Evolutionary conservation across 1,140 invertebrate species (phyloP).

Genomic region (Psilanteris sp.): DNA sequence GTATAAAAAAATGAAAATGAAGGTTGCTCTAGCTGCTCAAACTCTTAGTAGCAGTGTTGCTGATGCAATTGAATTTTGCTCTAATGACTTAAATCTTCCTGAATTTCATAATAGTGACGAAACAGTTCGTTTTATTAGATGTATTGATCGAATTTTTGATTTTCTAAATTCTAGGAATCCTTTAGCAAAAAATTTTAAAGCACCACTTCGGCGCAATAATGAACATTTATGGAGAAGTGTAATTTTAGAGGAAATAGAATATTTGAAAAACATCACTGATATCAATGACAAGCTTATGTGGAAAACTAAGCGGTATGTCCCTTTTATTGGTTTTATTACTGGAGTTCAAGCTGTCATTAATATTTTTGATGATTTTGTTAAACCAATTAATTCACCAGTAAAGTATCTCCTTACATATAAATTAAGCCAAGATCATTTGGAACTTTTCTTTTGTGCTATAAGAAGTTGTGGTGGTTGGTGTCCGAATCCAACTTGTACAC

Average conservation of each 20-base stretch:
- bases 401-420: constrained; percentile 56
- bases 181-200: constrained; percentile 30
- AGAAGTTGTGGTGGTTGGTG: constrained; percentile 55
- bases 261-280: constrained; percentile 22
- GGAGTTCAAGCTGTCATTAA: constrained; percentile 15
- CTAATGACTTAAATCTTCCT: constrained; percentile 4
- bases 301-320: constrained; percentile 8
- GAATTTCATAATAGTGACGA: constrained; percentile 27
- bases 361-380: constrained; percentile 48
- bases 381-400: constrained; percentile 23
- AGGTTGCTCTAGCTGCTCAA: constrained; percentile 60
- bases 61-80: constrained; percentile 36
- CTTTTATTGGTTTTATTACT: constrained; percentile 51
- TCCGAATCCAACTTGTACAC: constrained; percentile 46
- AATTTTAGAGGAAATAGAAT: constrained; percentile 18
- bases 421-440: constrained; percentile 57
- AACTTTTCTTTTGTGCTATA: constrained; percentile 58
- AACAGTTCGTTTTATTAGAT: constrained; percentile 36
- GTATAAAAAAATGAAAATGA: constrained; percentile 50
- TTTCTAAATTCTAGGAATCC: constrained; percentile 57
- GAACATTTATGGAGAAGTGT: constrained; percentile 20
- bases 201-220: constrained; percentile 24
- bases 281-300: constrained; percentile 11
- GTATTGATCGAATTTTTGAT: constrained; percentile 47
- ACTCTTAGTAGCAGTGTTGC: constrained; percentile 44